These are phyloP conservation scores for Andricus curvator DNA, from an alignment of 2,888 invertebrate species.

Conservation along the genomic window DNA sequence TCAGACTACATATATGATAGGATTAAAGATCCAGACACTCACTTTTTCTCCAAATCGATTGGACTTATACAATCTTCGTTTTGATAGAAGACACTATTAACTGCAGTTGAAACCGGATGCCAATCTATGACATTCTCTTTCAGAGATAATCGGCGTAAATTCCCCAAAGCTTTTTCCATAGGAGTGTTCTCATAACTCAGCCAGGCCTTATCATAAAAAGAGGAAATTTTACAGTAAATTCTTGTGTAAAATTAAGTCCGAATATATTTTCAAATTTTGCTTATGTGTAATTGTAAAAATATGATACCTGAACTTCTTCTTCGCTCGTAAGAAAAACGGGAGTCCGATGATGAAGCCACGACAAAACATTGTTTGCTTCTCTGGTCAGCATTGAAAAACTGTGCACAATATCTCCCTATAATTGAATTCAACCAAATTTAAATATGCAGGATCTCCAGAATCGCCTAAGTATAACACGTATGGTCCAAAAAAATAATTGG, in stretches of 20 bases:
- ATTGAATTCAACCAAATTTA: slow-evolving; percentile 24
- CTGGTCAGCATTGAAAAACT: slow-evolving; percentile 89
- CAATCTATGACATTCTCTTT: slow-evolving; percentile 78
- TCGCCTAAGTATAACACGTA: too few relatives aligned
- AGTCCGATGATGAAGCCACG: slow-evolving; percentile 89
- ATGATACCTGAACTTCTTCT: slow-evolving; percentile 81
- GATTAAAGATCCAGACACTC: slow-evolving; percentile 48
- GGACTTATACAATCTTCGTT: slow-evolving; percentile 81
- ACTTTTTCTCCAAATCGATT: slow-evolving; percentile 64
- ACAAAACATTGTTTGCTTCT: slow-evolving; percentile 84
- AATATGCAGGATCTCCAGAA: not conserved
- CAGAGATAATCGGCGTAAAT: slow-evolving; percentile 76
- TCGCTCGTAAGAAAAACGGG: slow-evolving; percentile 88
- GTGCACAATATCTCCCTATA: slow-evolving; percentile 81
- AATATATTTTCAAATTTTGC: too few relatives aligned
- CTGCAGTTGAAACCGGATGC: slow-evolving; percentile 86
- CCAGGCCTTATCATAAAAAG: slow-evolving; percentile 81
- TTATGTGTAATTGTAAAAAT: slow-evolving; percentile 5
- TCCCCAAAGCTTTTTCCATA: slow-evolving; percentile 79
- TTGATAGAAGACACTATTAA: slow-evolving; percentile 87
- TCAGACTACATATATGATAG: slow-evolving; percentile 43
- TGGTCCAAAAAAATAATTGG: too few relatives aligned
- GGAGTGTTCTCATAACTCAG: slow-evolving; percentile 81
- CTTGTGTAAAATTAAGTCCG: too few relatives aligned
- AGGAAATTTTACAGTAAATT: not conserved